Base-by-base conservation (phyloP, 1,140 invertebrate species). In the Eueides isabella region DNA sequence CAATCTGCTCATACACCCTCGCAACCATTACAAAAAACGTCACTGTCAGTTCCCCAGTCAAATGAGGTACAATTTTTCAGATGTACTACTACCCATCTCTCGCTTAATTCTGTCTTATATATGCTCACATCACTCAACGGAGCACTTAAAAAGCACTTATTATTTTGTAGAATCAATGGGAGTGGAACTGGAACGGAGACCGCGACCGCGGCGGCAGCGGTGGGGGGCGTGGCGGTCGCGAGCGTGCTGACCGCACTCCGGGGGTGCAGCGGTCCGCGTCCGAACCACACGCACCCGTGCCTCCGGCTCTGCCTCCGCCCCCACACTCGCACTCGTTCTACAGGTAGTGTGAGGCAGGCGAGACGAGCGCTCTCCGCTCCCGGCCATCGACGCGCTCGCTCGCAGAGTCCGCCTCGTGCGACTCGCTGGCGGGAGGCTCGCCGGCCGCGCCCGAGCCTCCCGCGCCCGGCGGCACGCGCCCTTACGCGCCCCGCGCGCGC, bases 251-350 rank as follows among this genome's bases (percentile, higher is more conserved):
- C 33, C 90, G 92, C 67, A 85, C 88, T 64, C 89, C 94, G 3
- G 88, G 94, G 67, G 94, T 95, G n/a, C 95, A 95, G 80, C 89
- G 95, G 6, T 95, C 95, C 26, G 94, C 94, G 30, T 95, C 94
- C 75, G 95, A 95, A 80, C 95, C 94, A 9, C 94, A 95, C 77
- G 94, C 95, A 23, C 94, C 94, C 5, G 88, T 93, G 62, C 90
- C 86, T 72, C 91, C 84, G 31, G 92, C 83, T 30, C 88, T 92
- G 79, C 92, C 90, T 11, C 92, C 94, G 35, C 92, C 92, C 3
- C 93, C 93, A 72, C 93, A 94, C 83, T 93, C 91, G 62, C 92
- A 93, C 80, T 94, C 93, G 35, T 94, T 94, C 81, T 92, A 94
- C 79, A 90, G 91, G 86, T 90, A 92, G 89, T 91, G 89, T 87